Evolutionary conservation across 2,888 invertebrate genomes (phyloP).

Genomic region (Chymomyza amoena): DNA sequence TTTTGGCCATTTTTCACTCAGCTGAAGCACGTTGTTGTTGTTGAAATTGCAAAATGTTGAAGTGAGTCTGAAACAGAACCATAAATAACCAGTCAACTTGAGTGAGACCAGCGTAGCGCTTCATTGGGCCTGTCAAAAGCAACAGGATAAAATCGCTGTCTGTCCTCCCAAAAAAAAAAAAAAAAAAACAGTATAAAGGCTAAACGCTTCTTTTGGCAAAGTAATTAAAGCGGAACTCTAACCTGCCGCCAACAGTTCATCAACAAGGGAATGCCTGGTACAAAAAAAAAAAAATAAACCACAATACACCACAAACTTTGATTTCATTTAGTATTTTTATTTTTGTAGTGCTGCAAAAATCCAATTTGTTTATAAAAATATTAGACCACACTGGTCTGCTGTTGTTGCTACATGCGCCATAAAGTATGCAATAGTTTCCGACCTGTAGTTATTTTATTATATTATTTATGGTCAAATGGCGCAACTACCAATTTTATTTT

Average conservation of each 20-base stretch:
- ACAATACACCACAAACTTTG: not conserved
- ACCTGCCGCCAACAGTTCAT: conserved; percentile 14
- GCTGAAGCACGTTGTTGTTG: conserved; percentile 21
- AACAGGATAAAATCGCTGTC: conserved; percentile 21
- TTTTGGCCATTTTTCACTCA: conserved; percentile 55
- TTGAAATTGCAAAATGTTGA: conserved; percentile 4
- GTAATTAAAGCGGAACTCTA: conserved; percentile 55
- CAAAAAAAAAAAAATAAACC: not conserved
- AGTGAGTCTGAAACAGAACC: conserved; percentile 28
- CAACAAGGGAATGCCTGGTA: not conserved
- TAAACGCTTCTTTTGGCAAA: conserved; percentile 51
- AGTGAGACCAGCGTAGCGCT: conserved; percentile 41
- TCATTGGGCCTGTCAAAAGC: conserved; percentile 56
- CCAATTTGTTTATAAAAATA: conserved; percentile 69
- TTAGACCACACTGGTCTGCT: conserved; percentile 45
- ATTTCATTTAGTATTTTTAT: not conserved
- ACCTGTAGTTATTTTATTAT: conserved; percentile 71
- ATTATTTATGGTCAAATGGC: conserved; percentile 70
- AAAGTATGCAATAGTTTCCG: conserved; percentile 62
- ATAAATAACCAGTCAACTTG: conserved; percentile 55
- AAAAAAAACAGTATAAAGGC: conserved; percentile 5
- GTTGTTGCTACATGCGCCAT: conserved; percentile 31
- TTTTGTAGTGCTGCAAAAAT: conserved; percentile 48
- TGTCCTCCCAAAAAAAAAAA: not conserved
- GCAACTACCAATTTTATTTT: conserved; percentile 33